Conservation (phyloP, 1,140 invertebrate species). For the Piezodorus guildinii region DNA sequence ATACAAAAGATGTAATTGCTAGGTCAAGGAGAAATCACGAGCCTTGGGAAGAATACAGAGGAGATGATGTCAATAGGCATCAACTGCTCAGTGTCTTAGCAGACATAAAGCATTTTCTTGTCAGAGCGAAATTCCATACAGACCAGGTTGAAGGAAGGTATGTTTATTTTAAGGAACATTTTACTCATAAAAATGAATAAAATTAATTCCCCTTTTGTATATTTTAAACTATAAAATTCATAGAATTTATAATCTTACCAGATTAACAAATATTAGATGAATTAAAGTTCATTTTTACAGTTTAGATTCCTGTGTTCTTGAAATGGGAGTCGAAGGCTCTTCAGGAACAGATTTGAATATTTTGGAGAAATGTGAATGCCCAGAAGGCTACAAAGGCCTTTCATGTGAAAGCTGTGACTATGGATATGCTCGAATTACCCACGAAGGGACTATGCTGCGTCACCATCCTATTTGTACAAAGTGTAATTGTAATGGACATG, state of each 20-base stretch:
- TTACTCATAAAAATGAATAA: background rate
- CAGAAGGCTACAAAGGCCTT: constrained; percentile 55
- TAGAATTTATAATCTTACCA: too few species aligned
- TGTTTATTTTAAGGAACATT: constrained; percentile 25
- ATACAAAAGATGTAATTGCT: constrained; percentile 45
- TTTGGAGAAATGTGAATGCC: constrained; percentile 46
- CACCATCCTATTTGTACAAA: constrained; percentile 55
- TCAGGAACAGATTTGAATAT: constrained; percentile 21
- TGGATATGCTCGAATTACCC: constrained; percentile 51
- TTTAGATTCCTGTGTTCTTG: constrained; percentile 26
- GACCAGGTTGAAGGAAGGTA: constrained; percentile 81
- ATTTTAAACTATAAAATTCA: too few species aligned
- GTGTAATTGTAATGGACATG: constrained; percentile 84
- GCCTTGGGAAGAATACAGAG: constrained; percentile 40
- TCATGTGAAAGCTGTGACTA: constrained; percentile 77
- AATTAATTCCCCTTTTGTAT: too few species aligned
- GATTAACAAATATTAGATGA: background rate
- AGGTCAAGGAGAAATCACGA: constrained; percentile 30
- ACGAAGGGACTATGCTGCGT: constrained; percentile 30
- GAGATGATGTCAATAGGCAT: constrained; percentile 50
- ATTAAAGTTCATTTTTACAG: constrained; percentile 15
- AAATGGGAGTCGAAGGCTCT: constrained; percentile 24
- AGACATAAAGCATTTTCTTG: constrained; percentile 64
- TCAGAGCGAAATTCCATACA: constrained; percentile 84
- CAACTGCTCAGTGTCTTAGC: constrained; percentile 78